These are phyloP conservation scores for Myotis daubentonii DNA, from an alignment of 2,797 vertebrate genomes.

Conservation along the genomic window DNA sequence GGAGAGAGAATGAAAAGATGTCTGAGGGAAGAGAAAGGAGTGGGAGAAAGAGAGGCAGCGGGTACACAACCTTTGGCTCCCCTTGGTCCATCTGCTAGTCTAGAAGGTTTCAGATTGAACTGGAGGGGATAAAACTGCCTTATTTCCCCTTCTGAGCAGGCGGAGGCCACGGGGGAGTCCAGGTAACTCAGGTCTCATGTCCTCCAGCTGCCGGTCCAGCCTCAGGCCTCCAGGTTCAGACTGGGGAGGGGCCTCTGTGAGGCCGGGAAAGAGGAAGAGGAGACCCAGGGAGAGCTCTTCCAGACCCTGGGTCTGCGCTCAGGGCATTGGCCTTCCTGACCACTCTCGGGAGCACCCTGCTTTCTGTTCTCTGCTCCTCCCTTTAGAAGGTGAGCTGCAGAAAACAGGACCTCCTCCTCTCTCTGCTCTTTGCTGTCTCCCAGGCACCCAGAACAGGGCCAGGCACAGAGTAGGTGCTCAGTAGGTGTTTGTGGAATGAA, in stretches of 20 bases:
- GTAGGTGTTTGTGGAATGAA: background rate
- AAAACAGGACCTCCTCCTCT: background rate
- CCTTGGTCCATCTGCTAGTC: background rate
- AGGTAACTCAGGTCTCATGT: background rate
- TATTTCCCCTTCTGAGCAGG: background rate
- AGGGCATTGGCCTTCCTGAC: background rate
- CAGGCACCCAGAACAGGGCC: background rate
- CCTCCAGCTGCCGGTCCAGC: background rate
- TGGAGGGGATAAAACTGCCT: background rate
- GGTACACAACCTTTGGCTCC: background rate
- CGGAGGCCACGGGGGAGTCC: background rate
- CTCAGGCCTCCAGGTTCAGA: background rate
- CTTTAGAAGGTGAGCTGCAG: background rate
- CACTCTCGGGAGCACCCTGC: fast-evolving
- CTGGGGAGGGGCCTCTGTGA: background rate
- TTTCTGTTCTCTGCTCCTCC: background rate
- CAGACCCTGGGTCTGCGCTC: background rate
- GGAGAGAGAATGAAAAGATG: background rate
- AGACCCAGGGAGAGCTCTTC: background rate
- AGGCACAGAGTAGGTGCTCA: background rate
- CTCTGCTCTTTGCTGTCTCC: background rate
- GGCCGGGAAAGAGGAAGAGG: background rate
- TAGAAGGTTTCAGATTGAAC: background rate
- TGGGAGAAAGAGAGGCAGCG: background rate
- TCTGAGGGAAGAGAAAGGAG: background rate